Evolutionary conservation across 2,113 vertebrate genomes (phyloP).

Genomic region (Bos taurus): DNA sequence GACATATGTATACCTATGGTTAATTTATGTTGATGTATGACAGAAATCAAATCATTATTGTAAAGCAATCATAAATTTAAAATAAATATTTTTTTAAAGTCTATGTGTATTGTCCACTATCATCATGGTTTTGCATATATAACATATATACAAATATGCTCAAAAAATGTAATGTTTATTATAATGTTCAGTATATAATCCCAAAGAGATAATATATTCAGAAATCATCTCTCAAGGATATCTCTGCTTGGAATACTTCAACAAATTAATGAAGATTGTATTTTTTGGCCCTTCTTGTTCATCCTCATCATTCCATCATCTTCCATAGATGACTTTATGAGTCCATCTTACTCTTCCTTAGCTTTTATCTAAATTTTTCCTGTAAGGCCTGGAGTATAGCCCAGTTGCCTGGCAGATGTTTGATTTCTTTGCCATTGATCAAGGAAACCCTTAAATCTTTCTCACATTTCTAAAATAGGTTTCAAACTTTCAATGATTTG

Average conservation of each 20-base stretch:
- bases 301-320: neutral
- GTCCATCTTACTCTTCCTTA: neutral
- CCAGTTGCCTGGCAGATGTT: neutral
- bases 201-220: neutral
- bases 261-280: neutral
- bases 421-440: conserved; percentile 6
- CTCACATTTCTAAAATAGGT: neutral
- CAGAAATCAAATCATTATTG: neutral
- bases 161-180: neutral
- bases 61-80: neutral
- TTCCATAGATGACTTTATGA: neutral
- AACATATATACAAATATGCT: neutral
- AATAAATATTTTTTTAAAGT: neutral
- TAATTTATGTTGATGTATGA: neutral
- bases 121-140: neutral
- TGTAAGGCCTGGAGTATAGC: neutral
- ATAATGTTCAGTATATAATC: neutral
- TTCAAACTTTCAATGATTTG: neutral
- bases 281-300: neutral
- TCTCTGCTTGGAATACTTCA: neutral
- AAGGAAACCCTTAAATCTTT: neutral
- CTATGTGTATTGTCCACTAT: neutral
- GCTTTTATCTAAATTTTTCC: neutral
- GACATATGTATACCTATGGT: neutral
- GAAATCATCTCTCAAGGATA: neutral